Base-by-base conservation (phyloP, 2,888 invertebrate species). In the Marasmarcha lunaedactyla region DNA sequence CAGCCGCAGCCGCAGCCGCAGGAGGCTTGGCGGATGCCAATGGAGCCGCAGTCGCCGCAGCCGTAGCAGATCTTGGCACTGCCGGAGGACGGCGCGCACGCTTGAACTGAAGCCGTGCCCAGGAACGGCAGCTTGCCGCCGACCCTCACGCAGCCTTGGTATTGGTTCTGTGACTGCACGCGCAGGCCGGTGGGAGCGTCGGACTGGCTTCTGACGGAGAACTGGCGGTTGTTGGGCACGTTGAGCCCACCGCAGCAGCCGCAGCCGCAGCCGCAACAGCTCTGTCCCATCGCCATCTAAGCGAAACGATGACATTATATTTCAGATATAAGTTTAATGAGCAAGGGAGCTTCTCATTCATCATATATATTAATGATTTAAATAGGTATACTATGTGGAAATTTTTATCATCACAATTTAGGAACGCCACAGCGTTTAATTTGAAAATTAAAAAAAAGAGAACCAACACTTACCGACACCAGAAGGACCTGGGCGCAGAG, bases 1-100 rank as follows among this genome's bases (percentile, higher is more conserved):
- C 30, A n/a, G n/a, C n/a, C n/a, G n/a, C n/a, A 30, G n/a, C 30
- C 30, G 30, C 30, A 30, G 2, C 30, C 30, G 30, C 30, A 30
- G n/a, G n/a, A 9, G 10, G 30, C 30, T 11, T 30, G 6, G n/a
- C 30, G 30, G 30, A 30, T 30, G 30, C 30, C n/a, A n/a, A 30
- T 3, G 4, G 6, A 4, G 25, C 25, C 25, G n/a, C n/a, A n/a
- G 3, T 30, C 3, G 2, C 30, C 30, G 30, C 30, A 30, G 2
- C 30, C 30, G 30, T 30, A 30, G 30, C 30, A 30, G 9, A 30
- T 30, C 2, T 10, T 30, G 11, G 30, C 9, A n/a, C 30, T 7
- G n/a, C 30, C 30, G n/a, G 9, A n/a, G 9, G 30, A 30, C n/a
- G 30, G 30, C 9, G 11, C 30, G 30, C 30, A 30, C 11, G 30